Conservation (phyloP, 2,113 vertebrate genomes). For the Naja naja region DNA sequence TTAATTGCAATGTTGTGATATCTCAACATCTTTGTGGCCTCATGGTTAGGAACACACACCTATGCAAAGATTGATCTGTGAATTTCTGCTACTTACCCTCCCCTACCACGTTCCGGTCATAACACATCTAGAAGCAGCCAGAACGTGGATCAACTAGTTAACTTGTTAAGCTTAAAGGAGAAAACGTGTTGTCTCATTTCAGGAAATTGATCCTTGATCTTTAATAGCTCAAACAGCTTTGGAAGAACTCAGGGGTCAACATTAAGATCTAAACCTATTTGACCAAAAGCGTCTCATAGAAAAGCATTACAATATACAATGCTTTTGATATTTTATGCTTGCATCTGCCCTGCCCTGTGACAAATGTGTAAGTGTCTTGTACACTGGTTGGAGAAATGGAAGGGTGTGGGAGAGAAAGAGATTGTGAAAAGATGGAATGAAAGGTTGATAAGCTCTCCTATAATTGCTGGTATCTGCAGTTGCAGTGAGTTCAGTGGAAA, state of each 20-base stretch:
- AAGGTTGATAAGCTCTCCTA: conserved; percentile 9
- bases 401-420: not conserved
- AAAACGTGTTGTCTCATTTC: not conserved
- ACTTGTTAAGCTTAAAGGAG: conserved; percentile 3
- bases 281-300: not conserved
- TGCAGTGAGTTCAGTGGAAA: not conserved
- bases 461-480: conserved; percentile 45
- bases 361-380: conserved; percentile 1
- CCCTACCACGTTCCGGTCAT: not conserved
- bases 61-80: not conserved
- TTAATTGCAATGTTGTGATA: not conserved
- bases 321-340: not conserved
- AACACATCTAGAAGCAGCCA: not conserved
- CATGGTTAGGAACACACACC: not conserved
- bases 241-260: not conserved
- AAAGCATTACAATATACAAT: not conserved
- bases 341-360: not conserved
- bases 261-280: not conserved
- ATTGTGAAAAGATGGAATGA: not conserved
- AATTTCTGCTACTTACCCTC: not conserved
- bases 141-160: not conserved
- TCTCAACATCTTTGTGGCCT: not conserved
- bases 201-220: not conserved
- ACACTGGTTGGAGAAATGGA: not conserved
- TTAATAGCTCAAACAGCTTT: not conserved